Evolutionary conservation across 2,888 invertebrate species (phyloP), one percentile per base, ranked within the genome.

Genomic region (Meloe dianella): DNA sequence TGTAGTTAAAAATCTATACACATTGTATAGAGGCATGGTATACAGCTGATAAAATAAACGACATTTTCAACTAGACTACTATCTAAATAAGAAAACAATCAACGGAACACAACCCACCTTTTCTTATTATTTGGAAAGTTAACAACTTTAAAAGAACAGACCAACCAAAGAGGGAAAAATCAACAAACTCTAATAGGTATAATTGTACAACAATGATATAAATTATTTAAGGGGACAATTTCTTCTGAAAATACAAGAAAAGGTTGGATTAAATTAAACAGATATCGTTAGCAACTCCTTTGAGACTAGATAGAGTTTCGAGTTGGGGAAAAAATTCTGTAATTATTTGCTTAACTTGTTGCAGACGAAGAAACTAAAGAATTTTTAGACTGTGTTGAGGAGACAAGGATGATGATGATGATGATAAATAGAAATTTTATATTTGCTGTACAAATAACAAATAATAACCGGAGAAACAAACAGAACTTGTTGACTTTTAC

Each of bases 11-110:
- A 69, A 69, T 69, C 68, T 63, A 35, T 61, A 38, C 41, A 32
- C 47, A 65, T 61, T 1, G 17, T n/a, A 41, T 41, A 32, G 32
- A 67, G 64, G 64, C 67, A 64, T 61, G n/a, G 29, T 67, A 41
- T 61, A 67, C 64, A 61, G 61, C 65, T 68, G 62, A 68, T 62
- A 65, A 65, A 68, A 65, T 68, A 67, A 64, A 67, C 64, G 54
- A 38, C 47, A 47, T 47, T 47, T 47, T 20, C n/a, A 47, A 22
- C 63, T 38, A 66, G 62, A 41, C 66, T 59, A 66, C 62, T 32
- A 59, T 54, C 62, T 64, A 60, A 60, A 54, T 54, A 24, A 54
- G 54, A 54, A 27, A 65, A 63, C 59, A 63, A 60, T 63, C 57
- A 59, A 59, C 47, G 63, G 41, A 56, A 63, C 41, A 61, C 61